These are phyloP conservation scores for Drepana falcataria DNA, from an alignment of 2,888 invertebrate genomes.

Conservation along the genomic window DNA sequence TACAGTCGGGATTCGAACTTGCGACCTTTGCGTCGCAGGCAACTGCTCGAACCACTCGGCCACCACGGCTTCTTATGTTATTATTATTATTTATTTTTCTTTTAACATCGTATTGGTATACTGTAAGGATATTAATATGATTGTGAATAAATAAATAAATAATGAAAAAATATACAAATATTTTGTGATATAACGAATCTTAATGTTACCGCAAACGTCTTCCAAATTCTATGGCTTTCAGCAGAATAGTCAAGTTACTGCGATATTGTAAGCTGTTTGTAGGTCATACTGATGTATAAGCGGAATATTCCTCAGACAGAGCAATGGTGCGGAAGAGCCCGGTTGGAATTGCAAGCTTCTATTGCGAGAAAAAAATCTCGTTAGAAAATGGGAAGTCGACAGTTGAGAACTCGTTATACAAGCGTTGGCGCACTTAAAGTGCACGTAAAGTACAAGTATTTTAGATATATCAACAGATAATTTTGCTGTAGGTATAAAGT, in stretches of 20 bases:
- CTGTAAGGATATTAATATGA: no score
- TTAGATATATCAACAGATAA: constrained; percentile 25
- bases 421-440: constrained; percentile 38
- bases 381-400: constrained; percentile 75
- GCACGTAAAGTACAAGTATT: constrained; percentile 26
- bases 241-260: neutral
- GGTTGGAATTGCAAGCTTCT: constrained; percentile 33
- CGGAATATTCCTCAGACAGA: constrained; percentile 49
- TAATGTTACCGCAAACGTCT: neutral
- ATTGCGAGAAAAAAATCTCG: constrained; percentile 61
- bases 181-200: no score
- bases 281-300: constrained; percentile 11
- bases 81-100: no score
- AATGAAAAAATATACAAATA: no score
- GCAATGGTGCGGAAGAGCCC: constrained; percentile 45
- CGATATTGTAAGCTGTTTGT: constrained; percentile 6
- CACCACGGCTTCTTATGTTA: no score
- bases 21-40: no score
- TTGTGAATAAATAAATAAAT: no score
- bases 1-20: no score
- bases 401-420: constrained; percentile 54
- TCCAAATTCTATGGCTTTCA: neutral
- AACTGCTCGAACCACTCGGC: no score
- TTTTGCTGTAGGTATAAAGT: constrained; percentile 6
- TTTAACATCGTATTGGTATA: no score